These are phyloP conservation scores for Pocillopora grandis DNA, from an alignment of 92 coral and sea anemone genomes.

Conservation along the genomic window DNA sequence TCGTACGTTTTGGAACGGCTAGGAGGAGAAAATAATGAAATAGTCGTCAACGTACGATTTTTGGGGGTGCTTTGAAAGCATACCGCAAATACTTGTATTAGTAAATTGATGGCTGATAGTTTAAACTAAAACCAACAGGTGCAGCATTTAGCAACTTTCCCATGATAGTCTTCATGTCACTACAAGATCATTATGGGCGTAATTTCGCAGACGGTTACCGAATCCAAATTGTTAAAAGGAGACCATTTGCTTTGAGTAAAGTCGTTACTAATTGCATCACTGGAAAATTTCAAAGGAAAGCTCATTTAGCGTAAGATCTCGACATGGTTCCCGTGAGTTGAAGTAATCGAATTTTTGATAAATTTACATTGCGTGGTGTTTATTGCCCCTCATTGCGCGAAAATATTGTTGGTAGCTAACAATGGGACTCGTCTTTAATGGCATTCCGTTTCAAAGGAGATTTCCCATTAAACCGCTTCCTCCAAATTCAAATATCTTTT, in stretches of 20 bases:
- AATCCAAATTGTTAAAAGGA: conserved; percentile 35
- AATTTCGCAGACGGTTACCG: conserved; percentile 23
- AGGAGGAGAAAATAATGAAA: not conserved
- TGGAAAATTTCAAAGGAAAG: conserved; percentile 12
- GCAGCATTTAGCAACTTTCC: conserved; percentile 24
- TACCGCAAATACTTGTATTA: conserved; percentile 16
- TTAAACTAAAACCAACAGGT: conserved; percentile 26
- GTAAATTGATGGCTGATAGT: conserved; percentile 29
- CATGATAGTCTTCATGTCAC: conserved; percentile 15
- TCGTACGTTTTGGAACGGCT: not conserved
- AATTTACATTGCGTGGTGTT: conserved; percentile 37
- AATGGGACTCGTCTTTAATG: conserved; percentile 33
- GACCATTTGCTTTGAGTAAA: conserved; percentile 26
- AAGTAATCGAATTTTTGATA: conserved; percentile 38
- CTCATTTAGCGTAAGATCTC: conserved; percentile 3
- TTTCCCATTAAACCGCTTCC: conserved; percentile 29
- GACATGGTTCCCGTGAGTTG: conserved; percentile 18
- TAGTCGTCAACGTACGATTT: not conserved
- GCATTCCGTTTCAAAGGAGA: conserved; percentile 40
- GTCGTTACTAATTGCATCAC: conserved; percentile 32
- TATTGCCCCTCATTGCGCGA: conserved; percentile 34
- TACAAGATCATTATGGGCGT: conserved; percentile 14
- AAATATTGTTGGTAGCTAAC: conserved; percentile 42
- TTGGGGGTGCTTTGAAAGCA: conserved; percentile 23
- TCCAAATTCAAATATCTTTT: conserved; percentile 15